These are phyloP conservation scores for Trachymyrmex septentrionalis DNA, from an alignment of 1,140 invertebrate genomes.

Conservation along the genomic window DNA sequence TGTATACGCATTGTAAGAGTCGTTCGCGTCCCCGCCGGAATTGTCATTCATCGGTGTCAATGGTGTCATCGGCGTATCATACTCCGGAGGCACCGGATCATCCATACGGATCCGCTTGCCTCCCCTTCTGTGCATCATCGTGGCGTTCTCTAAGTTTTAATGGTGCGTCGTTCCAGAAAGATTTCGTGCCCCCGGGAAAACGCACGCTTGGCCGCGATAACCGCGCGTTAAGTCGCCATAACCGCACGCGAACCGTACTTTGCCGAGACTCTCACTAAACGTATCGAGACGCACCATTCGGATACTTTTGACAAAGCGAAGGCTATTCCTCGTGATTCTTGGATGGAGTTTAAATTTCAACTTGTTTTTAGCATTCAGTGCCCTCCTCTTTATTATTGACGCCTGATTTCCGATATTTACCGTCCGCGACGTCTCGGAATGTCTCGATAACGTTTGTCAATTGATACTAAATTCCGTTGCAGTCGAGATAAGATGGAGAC, in stretches of 20 bases:
- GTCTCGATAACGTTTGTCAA: no score
- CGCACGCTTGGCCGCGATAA: not conserved
- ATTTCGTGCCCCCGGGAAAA: not conserved
- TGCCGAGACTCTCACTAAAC: not conserved
- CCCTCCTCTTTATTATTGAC: no score
- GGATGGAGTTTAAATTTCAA: no score
- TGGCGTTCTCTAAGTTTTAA: not conserved
- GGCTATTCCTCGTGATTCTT: not conserved
- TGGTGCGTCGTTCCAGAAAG: constrained; percentile 13
- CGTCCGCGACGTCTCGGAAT: no score
- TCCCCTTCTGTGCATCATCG: constrained; percentile 92
- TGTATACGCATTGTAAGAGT: constrained; percentile 85
- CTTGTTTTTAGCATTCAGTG: no score
- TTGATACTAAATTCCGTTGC: not conserved
- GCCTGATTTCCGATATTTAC: no score
- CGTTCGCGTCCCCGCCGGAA: constrained; percentile 86
- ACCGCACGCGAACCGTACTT: not conserved
- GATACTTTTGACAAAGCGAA: not conserved
- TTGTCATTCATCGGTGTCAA: constrained; percentile 90
- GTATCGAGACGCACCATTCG: not conserved
- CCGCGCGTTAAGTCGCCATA: not conserved
- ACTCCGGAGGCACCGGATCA: constrained; percentile 94
- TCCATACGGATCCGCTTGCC: constrained; percentile 97
- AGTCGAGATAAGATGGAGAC: not conserved
- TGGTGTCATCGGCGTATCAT: constrained; percentile 93